These are phyloP conservation scores for Agonopterix arenella DNA, from an alignment of 2,888 invertebrate species.

Conservation along the genomic window DNA sequence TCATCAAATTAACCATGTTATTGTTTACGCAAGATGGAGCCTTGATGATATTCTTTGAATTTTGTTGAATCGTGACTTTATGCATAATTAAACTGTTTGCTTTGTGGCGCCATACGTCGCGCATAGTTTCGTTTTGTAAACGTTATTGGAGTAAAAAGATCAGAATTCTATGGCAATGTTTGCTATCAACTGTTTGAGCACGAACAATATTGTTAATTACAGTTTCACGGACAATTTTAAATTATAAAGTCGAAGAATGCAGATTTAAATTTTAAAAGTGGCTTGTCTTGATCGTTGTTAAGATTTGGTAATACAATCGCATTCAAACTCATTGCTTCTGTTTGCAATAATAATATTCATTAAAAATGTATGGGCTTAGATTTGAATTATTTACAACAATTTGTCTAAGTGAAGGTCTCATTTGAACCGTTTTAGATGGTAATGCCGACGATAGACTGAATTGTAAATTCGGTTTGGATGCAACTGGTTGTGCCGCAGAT, in stretches of 20 bases:
- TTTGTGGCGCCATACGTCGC: conserved; percentile 61
- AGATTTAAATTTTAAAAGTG: neutral
- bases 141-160: conserved; percentile 46
- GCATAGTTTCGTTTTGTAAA: conserved; percentile 50
- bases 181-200: conserved; percentile 29
- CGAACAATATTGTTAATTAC: conserved; percentile 24
- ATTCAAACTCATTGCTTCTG: conserved; percentile 15
- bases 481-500: conserved; percentile 25
- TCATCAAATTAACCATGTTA: conserved; percentile 12
- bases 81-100: conserved; percentile 64
- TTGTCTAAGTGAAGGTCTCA: conserved; percentile 22
- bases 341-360: conserved; percentile 17
- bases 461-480: conserved; percentile 39
- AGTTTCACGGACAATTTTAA: conserved; percentile 35
- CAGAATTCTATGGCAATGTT: conserved; percentile 41
- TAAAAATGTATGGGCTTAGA: conserved; percentile 14
- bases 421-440: conserved; percentile 42
- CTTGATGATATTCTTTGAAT: conserved; percentile 32
- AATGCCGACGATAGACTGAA: conserved; percentile 39
- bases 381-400: conserved; percentile 25
- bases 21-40: conserved; percentile 8
- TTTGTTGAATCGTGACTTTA: conserved; percentile 58
- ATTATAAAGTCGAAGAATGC: conserved; percentile 17
- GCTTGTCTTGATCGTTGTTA: conserved; percentile 10
- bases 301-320: conserved; percentile 15